Evolutionary conservation across 2,888 invertebrate species (phyloP), one percentile per base, ranked within the genome.

Genomic region (Agonopterix alstromeriana): DNA sequence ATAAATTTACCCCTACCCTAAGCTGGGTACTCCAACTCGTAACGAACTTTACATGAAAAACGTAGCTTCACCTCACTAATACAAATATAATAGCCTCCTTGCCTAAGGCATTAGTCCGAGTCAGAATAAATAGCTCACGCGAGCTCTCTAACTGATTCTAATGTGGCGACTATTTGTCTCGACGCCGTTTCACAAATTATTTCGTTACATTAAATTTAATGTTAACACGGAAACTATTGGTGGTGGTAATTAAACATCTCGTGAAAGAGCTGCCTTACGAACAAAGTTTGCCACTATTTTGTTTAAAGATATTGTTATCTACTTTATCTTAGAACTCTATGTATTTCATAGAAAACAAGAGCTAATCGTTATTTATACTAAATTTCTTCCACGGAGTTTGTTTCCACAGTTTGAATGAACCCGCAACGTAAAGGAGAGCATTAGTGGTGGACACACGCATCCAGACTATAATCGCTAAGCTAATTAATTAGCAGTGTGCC

Each of bases 121-220:
- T 71, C 71, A 55, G 56, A 61, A 48, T 50, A 50, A 52, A 53
- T 50, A 48, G 53, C 50, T 44, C 53, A 50, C 50, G 53, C 50
- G 45, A 51, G 54, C 57, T 49, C 54, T 54, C 71, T 77, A 77
- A 80, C 76, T 71, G 77, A 79, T 79, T 79, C 73, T 73, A 76
- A 80, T 75, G 55, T 53, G 56, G 59, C 57, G 55, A 51, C 57
- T 51, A 63, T 61, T 62, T 58, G 60, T 64, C 57, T 58, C 44
- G 50, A 55, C 63, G 60, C 53, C 46, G 56, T 57, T 53, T 53
- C 47, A 64, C 65, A 66, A 72, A 76, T 70, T 73, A 73, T 74
- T 69, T 68, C 61, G 63, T 71, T 67, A 60, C 70, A 68, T 76
- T 77, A 70, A 52, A 69, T 55, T 67, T 72, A 71, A 77, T 70